phyloP scores from a whole-genome alignment of 2,113 vertebrate genomes.

The Progne subis region DNA sequence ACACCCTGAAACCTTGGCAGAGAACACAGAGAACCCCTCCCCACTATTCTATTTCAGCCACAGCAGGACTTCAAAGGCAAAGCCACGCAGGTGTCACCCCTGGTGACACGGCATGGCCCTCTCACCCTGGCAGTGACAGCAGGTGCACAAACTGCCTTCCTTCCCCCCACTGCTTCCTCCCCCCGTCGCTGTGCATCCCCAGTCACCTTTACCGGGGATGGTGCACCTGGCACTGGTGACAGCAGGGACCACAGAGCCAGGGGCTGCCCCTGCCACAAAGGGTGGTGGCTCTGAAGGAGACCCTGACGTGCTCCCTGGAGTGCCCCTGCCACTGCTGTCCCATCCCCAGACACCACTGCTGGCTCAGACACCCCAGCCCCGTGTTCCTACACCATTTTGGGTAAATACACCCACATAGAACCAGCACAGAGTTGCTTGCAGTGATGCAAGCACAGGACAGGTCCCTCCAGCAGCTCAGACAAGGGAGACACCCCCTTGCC shows the following conservation, averaged over 20 bases:
- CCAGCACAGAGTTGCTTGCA: not conserved
- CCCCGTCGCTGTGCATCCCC: not conserved
- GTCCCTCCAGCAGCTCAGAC: not conserved
- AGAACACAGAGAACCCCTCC: not conserved
- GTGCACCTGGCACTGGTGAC: rapidly evolving
- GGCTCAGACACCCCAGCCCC: not conserved
- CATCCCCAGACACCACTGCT: not conserved
- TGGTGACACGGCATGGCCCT: not conserved
- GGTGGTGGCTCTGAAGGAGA: not conserved
- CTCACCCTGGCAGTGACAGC: not conserved
- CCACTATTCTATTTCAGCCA: rapidly evolving
- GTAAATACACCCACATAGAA: not conserved
- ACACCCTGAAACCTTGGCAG: rapidly evolving
- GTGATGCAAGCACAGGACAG: not conserved
- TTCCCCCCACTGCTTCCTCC: not conserved
- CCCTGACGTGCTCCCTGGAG: rapidly evolving
- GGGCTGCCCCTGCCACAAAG: not conserved
- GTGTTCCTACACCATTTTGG: rapidly evolving
- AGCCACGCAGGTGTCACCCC: not conserved
- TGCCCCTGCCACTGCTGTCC: not conserved
- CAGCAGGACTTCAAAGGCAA: not conserved
- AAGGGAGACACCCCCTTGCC: not conserved
- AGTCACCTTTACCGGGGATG: not conserved
- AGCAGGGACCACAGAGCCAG: not conserved
- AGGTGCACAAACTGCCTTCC: not conserved